phyloP scores from a whole-genome alignment of 2,797 vertebrate species.

The Danio aesculapii region DNA sequence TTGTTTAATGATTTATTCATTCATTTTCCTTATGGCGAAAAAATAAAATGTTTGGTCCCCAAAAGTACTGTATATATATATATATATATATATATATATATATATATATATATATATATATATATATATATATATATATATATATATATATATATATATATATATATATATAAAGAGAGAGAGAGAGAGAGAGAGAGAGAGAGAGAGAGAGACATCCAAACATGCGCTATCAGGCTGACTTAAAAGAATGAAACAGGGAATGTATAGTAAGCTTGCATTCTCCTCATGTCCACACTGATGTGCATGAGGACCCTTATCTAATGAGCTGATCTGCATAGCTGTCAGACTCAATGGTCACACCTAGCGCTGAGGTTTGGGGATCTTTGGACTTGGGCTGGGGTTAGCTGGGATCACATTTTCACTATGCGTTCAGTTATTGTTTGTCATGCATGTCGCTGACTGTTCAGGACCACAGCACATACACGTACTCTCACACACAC shows the following conservation, averaged over 20 bases:
- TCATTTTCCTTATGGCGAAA: no score
- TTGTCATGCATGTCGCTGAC: conserved; percentile 21
- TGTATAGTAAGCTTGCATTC: conserved; percentile 5
- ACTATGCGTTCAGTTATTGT: conserved; percentile 13
- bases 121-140: no score
- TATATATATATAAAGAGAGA: no score
- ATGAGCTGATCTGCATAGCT: conserved; percentile 55
- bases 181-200: no score
- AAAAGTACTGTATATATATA: no score
- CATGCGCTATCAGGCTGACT: conserved; percentile 13
- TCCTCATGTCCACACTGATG: conserved; percentile 44
- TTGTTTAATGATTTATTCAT: no score
- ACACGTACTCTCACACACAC: conserved; percentile 6
- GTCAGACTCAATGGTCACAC: conserved; percentile 40
- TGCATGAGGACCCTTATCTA: conserved; percentile 37
- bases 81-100: no score
- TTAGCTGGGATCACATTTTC: conserved; percentile 40
- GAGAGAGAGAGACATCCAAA: background rate
- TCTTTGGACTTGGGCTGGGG: conserved; percentile 15
- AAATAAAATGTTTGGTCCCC: no score
- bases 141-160: no score
- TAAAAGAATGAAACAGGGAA: conserved; percentile 22
- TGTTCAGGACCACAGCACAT: conserved; percentile 5
- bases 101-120: no score
- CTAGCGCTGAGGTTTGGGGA: conserved; percentile 11